Conservation (phyloP, 2,113 vertebrate genomes). For the Coracopsis vasa region DNA sequence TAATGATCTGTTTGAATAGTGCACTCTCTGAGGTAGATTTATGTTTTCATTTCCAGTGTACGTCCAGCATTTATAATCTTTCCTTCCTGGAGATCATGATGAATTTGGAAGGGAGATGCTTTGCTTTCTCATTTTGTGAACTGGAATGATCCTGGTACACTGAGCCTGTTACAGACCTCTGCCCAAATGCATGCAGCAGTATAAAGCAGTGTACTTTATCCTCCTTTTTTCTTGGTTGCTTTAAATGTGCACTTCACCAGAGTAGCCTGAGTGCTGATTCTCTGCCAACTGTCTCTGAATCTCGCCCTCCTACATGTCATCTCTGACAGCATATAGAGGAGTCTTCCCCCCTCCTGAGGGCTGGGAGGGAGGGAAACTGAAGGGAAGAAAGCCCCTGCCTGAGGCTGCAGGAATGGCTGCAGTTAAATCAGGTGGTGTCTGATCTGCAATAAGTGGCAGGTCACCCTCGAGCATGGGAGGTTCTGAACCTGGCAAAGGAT, state of each 20-base stretch:
- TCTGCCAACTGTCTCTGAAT: background rate
- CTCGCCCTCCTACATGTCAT: background rate
- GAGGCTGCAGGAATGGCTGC: background rate
- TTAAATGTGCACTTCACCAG: background rate
- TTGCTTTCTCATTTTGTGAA: background rate
- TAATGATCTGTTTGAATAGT: conserved; percentile 18
- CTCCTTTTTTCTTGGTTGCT: background rate
- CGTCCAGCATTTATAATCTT: background rate
- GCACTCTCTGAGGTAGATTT: background rate
- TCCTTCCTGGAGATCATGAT: background rate
- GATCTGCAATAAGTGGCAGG: background rate
- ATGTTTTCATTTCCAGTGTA: background rate
- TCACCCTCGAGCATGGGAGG: accelerated
- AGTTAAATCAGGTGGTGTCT: background rate
- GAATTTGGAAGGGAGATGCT: background rate
- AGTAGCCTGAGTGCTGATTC: background rate
- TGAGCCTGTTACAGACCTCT: background rate
- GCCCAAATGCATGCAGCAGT: accelerated
- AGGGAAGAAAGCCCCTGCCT: background rate
- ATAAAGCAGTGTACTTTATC: background rate
- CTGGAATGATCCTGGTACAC: background rate
- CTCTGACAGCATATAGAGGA: background rate
- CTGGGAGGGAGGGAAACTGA: background rate
- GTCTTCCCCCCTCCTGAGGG: background rate
- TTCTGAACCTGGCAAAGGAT: too few relatives aligned